Conservation (phyloP, 1,140 invertebrate species). For the Daktulosphaira vitifoliae region DNA sequence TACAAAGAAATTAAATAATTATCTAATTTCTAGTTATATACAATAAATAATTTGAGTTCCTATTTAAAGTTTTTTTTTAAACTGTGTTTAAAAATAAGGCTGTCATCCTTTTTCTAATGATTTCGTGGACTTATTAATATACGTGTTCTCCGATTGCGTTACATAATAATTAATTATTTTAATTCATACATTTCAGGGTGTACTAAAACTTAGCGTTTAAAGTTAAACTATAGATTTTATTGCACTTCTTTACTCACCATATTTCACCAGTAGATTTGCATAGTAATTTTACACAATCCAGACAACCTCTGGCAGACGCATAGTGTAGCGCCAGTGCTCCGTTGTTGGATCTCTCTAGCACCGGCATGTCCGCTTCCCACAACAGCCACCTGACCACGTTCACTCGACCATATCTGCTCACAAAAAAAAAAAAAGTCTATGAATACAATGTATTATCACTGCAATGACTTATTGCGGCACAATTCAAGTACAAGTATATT, state of each 20-base stretch:
- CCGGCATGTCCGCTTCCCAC: constrained; percentile 51
- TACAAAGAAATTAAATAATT: no score
- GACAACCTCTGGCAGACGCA: constrained; percentile 70
- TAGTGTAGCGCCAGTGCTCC: constrained; percentile 71
- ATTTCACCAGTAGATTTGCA: constrained; percentile 65
- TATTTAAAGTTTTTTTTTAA: no score
- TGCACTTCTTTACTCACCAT: constrained; percentile 52
- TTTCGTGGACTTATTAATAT: no score
- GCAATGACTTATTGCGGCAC: neutral
- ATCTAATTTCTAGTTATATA: no score
- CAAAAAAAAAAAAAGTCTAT: constrained; percentile 1
- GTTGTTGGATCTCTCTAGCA: constrained; percentile 46
- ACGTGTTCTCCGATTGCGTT: no score
- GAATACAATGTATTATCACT: neutral
- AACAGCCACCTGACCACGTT: constrained; percentile 52
- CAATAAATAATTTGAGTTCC: no score
- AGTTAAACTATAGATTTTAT: no score
- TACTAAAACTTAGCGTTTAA: no score
- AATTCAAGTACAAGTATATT: neutral
- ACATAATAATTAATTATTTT: no score
- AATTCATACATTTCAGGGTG: no score
- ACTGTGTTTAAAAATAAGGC: no score
- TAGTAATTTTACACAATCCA: constrained; percentile 71
- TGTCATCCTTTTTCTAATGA: no score
- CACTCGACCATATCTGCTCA: constrained; percentile 49